Percentiles rank a stretch among this genome's conserved stretches.
Conservation (phyloP, 2,888 invertebrate species). For the Andricus quercusramuli region DNA sequence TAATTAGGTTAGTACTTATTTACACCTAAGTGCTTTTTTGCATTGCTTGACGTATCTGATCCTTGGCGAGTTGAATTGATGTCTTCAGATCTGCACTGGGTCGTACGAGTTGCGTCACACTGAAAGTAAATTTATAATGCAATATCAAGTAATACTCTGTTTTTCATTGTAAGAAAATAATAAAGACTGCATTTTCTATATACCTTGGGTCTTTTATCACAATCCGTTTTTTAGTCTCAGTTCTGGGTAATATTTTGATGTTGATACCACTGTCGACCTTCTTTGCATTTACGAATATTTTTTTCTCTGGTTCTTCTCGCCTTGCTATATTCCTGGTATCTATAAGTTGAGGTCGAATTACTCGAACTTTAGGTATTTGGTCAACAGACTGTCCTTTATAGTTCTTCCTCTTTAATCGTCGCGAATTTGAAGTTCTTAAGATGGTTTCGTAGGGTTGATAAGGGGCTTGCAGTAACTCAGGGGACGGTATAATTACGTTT, state of each 20-base stretch:
- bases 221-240: constrained; percentile 63
- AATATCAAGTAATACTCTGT: constrained; percentile 31
- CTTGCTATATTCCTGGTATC: constrained; percentile 65
- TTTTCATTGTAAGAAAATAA: constrained; percentile 19
- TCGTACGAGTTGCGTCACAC: constrained; percentile 63
- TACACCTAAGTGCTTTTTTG: constrained; percentile 49
- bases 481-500: constrained; percentile 4
- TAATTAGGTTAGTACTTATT: background rate
- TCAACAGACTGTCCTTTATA: constrained; percentile 66
- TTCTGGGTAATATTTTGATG: constrained; percentile 64
- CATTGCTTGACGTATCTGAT: constrained; percentile 69
- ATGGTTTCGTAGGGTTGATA: constrained; percentile 60
- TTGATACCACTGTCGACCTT: constrained; percentile 67
- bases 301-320: constrained; percentile 54
- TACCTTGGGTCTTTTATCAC: constrained; percentile 70
- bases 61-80: constrained; percentile 65
- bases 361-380: constrained; percentile 56
- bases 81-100: constrained; percentile 66
- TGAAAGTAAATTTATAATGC: constrained; percentile 54
- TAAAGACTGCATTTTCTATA: constrained; percentile 23
- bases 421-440: constrained; percentile 43
- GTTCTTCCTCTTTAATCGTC: constrained; percentile 64
- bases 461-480: constrained; percentile 50
- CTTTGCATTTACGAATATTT: constrained; percentile 65
- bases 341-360: constrained; percentile 66